A percentile compares a stretch with the other conserved stretches of the same genome.
phyloP scores from a whole-genome alignment of 2,113 vertebrate genomes.

The Syngnathus scovelli region DNA sequence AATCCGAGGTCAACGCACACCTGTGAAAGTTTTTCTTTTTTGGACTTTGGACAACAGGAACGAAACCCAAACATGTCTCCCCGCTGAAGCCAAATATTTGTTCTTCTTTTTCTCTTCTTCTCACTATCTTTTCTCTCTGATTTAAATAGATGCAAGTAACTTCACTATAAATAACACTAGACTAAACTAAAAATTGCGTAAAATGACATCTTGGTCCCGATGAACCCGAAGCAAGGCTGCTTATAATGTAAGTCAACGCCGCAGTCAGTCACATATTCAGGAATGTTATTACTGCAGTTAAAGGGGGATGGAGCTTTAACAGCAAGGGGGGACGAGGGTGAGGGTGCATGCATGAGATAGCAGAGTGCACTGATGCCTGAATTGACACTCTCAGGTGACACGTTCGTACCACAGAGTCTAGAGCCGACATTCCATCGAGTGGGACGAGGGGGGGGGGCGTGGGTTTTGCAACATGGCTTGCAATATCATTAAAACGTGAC shows the following conservation, averaged over 20 bases:
- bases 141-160: too few relatives aligned
- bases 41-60: conserved; percentile 52
- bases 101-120: conserved; percentile 24
- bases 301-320: conserved; percentile 1
- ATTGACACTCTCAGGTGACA: conserved; percentile 4
- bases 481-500: too few relatives aligned
- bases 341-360: conserved; percentile 5
- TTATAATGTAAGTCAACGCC: background rate
- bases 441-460: background rate
- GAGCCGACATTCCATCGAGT: background rate
- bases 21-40: conserved; percentile 26
- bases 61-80: conserved; percentile 64
- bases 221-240: background rate
- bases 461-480: too few relatives aligned
- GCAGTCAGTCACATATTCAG: conserved; percentile 19
- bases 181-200: background rate
- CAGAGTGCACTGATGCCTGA: background rate
- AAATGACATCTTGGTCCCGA: background rate
- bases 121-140: too few relatives aligned
- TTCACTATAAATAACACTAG: background rate
- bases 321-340: background rate
- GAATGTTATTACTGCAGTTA: conserved; percentile 44
- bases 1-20: conserved; percentile 38
- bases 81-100: conserved; percentile 52
- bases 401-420: background rate